Conservation (phyloP, 2,113 vertebrate genomes). For the Struthio camelus region DNA sequence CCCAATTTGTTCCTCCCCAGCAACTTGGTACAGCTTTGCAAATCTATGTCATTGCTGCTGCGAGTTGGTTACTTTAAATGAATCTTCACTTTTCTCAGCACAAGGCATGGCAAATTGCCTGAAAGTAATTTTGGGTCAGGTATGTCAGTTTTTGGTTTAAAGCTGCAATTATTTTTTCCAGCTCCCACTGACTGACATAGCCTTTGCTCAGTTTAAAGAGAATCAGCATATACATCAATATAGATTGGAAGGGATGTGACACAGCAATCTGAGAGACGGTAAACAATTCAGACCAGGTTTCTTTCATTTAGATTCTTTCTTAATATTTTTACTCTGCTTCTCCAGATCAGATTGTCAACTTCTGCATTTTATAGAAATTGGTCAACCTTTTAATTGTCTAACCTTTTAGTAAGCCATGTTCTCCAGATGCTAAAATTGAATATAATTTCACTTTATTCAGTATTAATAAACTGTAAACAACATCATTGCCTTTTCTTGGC, state of each 20-base stretch:
- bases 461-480: slow-evolving; percentile 73
- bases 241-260: slow-evolving; percentile 10
- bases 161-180: slow-evolving; percentile 33
- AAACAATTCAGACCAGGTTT: not conserved
- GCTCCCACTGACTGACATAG: not conserved
- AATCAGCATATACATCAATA: slow-evolving; percentile 8
- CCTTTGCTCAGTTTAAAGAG: not conserved
- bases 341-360: not conserved
- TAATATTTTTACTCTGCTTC: not conserved
- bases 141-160: slow-evolving; percentile 10
- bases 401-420: slow-evolving; percentile 56
- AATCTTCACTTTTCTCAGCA: slow-evolving; percentile 3
- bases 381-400: slow-evolving; percentile 51
- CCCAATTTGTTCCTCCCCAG: slow-evolving; percentile 37
- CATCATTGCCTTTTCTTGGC: slow-evolving; percentile 52
- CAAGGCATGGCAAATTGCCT: slow-evolving; percentile 15
- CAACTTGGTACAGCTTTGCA: not conserved
- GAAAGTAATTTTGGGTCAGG: slow-evolving; percentile 40
- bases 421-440: slow-evolving; percentile 69
- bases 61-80: slow-evolving; percentile 9
- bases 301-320: not conserved
- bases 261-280: slow-evolving; percentile 5
- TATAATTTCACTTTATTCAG: slow-evolving; percentile 63
- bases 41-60: slow-evolving; percentile 1
- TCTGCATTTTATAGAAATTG: slow-evolving; percentile 6